Conservation (phyloP, 1,140 invertebrate genomes). For the Nephila pilipes region DNA sequence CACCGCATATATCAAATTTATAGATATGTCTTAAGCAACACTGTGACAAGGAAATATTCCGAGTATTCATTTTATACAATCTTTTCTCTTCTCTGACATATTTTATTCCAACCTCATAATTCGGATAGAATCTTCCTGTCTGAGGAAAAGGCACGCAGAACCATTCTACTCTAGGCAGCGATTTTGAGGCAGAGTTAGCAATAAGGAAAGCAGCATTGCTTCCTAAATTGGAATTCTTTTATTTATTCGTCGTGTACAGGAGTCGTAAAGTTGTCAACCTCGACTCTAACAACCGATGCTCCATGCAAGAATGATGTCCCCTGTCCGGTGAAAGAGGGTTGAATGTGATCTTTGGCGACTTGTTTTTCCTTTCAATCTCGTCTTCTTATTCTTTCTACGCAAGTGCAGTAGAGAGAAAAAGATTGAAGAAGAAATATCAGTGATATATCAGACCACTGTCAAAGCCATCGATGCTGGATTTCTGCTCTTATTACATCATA, state of each 20-base stretch:
- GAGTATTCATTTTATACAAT: neutral
- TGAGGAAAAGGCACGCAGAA: too few species aligned
- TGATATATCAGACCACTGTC: neutral
- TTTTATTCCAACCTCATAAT: conserved; percentile 16
- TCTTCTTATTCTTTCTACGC: conserved; percentile 21
- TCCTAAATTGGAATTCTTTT: conserved; percentile 44
- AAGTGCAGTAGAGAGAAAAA: neutral
- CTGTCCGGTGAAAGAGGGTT: neutral
- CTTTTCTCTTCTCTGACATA: neutral
- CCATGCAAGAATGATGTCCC: neutral
- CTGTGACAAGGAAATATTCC: neutral
- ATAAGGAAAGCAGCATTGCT: neutral
- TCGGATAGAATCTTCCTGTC: neutral
- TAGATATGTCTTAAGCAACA: neutral
- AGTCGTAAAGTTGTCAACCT: conserved; percentile 30
- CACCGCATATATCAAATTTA: neutral
- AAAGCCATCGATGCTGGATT: neutral
- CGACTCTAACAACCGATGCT: neutral
- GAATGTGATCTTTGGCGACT: neutral
- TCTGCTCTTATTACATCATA: neutral
- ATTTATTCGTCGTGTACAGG: conserved; percentile 8
- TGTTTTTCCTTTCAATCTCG: neutral
- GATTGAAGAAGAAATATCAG: neutral
- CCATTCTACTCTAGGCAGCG: too few species aligned
- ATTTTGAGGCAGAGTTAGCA: neutral